A percentile compares a stretch with the other conserved stretches of the same genome.
phyloP scores from a whole-genome alignment of 1,140 invertebrate species.

The Orchesella cincta region DNA sequence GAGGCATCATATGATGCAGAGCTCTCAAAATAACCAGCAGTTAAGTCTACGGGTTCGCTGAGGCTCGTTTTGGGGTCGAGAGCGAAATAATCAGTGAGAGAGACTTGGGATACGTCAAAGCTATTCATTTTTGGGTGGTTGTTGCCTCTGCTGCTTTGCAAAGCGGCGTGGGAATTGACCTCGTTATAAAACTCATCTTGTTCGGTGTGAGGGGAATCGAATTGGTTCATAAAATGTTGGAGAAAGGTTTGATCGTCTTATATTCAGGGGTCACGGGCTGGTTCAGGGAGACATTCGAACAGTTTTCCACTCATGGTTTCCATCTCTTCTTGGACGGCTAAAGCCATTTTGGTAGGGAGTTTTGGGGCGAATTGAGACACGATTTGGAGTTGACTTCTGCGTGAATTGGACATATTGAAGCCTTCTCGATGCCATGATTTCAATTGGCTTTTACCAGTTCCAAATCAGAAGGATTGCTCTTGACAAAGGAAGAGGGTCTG shows the following conservation, averaged over 20 bases:
- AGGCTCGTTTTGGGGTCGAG: not conserved
- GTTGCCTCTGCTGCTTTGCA: no score
- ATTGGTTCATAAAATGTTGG: constrained; percentile 34
- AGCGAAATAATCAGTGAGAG: not conserved
- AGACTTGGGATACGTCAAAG: constrained; percentile 7
- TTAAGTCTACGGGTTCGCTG: not conserved
- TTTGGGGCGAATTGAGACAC: constrained; percentile 40
- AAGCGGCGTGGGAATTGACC: not conserved
- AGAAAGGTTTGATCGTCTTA: constrained; percentile 38
- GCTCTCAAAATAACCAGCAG: not conserved
- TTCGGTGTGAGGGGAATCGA: not conserved
- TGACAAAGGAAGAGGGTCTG: constrained; percentile 42
- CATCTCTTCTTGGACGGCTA: constrained; percentile 35
- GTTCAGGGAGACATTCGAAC: constrained; percentile 46
- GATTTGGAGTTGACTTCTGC: constrained; percentile 47
- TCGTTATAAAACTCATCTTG: constrained; percentile 17
- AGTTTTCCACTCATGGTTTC: constrained; percentile 42
- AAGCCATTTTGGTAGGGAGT: constrained; percentile 40
- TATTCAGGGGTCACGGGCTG: constrained; percentile 40
- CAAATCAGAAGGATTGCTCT: constrained; percentile 40
- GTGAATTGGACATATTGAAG: constrained; percentile 49
- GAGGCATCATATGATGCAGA: not conserved
- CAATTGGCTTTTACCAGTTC: constrained; percentile 49
- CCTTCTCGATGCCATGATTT: constrained; percentile 49
- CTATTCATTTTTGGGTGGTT: not conserved